These are phyloP conservation scores for Pecten maximus DNA, from an alignment of 2,888 invertebrate genomes.

Conservation along the genomic window DNA sequence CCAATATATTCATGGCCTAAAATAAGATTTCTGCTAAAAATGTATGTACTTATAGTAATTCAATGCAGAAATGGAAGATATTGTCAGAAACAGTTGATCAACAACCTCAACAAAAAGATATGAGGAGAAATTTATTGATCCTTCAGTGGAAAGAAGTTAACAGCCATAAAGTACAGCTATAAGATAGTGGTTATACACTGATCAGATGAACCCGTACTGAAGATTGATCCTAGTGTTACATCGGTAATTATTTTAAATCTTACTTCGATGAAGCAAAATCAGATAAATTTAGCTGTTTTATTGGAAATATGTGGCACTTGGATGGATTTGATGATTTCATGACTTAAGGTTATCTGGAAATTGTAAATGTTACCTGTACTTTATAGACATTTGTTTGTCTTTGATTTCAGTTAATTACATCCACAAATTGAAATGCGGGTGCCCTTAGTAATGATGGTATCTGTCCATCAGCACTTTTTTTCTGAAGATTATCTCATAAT, in stretches of 20 bases:
- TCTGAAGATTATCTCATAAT: too few relatives aligned
- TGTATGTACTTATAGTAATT: neutral
- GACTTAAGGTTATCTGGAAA: neutral
- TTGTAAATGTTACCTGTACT: neutral
- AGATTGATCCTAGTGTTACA: neutral
- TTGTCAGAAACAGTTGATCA: neutral
- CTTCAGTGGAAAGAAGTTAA: neutral
- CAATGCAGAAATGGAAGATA: neutral
- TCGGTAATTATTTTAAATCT: neutral
- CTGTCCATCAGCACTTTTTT: too few relatives aligned
- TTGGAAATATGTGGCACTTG: neutral
- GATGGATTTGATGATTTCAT: neutral
- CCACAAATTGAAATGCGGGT: too few relatives aligned
- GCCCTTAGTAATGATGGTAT: too few relatives aligned
- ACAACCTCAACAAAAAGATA: neutral
- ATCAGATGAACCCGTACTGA: neutral
- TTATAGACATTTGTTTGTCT: neutral
- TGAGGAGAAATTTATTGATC: neutral
- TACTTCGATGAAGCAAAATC: neutral
- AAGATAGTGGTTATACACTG: neutral
- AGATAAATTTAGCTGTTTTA: neutral
- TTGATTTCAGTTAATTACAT: too few relatives aligned
- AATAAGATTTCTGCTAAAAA: neutral
- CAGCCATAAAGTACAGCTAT: neutral
- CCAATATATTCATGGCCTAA: neutral